These are phyloP conservation scores for Drosophila nikananu DNA, from an alignment of 1,140 invertebrate species.

Conservation along the genomic window DNA sequence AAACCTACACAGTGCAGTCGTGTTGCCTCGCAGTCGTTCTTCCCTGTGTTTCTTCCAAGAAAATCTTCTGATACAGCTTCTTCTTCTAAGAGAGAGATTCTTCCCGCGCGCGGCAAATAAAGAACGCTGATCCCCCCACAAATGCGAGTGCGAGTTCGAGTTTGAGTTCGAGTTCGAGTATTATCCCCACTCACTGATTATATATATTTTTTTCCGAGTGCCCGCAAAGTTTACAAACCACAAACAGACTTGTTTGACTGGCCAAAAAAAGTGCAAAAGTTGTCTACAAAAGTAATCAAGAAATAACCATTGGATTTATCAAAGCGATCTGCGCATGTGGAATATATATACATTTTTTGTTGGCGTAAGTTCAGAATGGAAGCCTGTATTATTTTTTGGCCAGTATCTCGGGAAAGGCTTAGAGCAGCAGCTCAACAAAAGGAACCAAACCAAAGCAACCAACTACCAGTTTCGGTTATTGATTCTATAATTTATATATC, in stretches of 20 bases:
- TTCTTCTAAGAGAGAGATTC: background rate
- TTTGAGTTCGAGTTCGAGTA: background rate
- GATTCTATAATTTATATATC: conserved; percentile 13
- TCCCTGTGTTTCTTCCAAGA: background rate
- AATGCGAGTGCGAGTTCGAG: background rate
- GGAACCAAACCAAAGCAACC: no score
- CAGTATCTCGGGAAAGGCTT: conserved; percentile 10
- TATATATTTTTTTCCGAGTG: conserved; percentile 5
- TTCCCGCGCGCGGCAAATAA: conserved; percentile 34
- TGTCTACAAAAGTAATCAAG: background rate
- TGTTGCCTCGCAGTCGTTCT: conserved; percentile 32
- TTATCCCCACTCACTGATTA: background rate
- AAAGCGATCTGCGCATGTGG: conserved; percentile 15
- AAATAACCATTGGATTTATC: conserved; percentile 15
- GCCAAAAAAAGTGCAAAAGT: conserved; percentile 9
- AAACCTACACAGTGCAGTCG: conserved; percentile 64
- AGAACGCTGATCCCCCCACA: conserved; percentile 8
- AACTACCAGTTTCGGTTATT: conserved; percentile 11
- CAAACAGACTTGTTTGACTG: conserved; percentile 22
- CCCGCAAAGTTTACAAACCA: conserved; percentile 11
- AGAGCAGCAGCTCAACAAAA: conserved; percentile 16
- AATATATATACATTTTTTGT: conserved; percentile 17
- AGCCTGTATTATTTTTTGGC: conserved; percentile 1
- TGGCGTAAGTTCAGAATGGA: conserved; percentile 38
- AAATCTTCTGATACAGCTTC: background rate